Evolutionary conservation across 1,140 invertebrate species (phyloP), one percentile per base, ranked within the genome.

Genomic region (Diachasmimorpha longicaudata): DNA sequence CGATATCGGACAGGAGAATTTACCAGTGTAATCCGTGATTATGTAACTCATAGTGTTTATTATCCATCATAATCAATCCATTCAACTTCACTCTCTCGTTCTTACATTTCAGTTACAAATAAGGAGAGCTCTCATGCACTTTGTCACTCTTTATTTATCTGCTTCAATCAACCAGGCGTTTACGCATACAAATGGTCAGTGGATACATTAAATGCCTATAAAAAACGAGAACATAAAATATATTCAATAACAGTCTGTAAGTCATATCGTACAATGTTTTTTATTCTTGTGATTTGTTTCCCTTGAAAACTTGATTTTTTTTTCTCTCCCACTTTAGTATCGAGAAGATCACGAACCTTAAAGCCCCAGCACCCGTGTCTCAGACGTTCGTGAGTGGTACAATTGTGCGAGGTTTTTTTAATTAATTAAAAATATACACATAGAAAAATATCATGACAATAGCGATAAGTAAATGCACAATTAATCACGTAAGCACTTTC

Each of bases 161-260:
- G 25, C 52, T 44, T 78, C 69, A 69, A 78, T 73, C 46, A 77
- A 79, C 81, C 73, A 76, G 10, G 48, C 46, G 46, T 75, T 70
- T 81, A 79, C 76, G 74, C 72, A 80, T 80, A 83, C 68, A 79
- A 79, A 83, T 82, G 58, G 39, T 69, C 44, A 68, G 55, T 66
- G 55, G 46, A 58, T 52, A 55, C 36, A 72, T 52, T 63, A 70
- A 68, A 68, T 80, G 77, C 58, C 55, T 77, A 79, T 77, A 78
- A 77, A 68, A 79, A 46, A 76, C 44, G 77, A 69, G 72, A 79
- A 72, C 66, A 71, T 79, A 81, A 81, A 77, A 79, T 77, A 83
- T 80, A 79, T 74, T 52, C 13, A 52, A 48, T 80, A 76, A 76
- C 74, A 78, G 46, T 74, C 69, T 74, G 67, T 66, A 77, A 73